A percentile compares a stretch with the other conserved stretches of the same genome.
Evolutionary conservation across 2,888 invertebrate genomes (phyloP).

Genomic region (Boloria selene): DNA sequence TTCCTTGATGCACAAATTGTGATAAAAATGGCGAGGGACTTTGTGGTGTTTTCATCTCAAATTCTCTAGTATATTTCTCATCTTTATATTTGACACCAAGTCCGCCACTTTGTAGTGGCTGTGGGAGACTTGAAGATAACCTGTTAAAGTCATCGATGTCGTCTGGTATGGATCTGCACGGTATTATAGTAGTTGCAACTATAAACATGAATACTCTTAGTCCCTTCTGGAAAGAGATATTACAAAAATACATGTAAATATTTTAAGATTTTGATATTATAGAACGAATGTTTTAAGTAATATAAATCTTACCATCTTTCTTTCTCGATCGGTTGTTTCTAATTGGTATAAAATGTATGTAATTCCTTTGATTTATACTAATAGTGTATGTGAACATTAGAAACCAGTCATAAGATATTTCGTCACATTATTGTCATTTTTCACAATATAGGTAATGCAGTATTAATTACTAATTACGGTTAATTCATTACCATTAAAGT

Average conservation of each 20-base stretch:
- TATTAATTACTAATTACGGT: conserved; percentile 6
- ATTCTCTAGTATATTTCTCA: conserved; percentile 2
- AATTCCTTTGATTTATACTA: conserved; percentile 7
- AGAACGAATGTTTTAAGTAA: background rate
- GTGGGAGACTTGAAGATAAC: conserved; percentile 6
- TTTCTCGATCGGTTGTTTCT: background rate
- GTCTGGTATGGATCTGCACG: conserved; percentile 19
- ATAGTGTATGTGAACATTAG: background rate
- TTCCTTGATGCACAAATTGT: conserved; percentile 51
- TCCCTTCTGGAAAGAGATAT: conserved; percentile 13
- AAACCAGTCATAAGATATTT: conserved; percentile 5
- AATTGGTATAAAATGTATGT: background rate
- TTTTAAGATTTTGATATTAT: background rate
- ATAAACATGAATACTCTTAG: conserved; percentile 19
- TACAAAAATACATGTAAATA: background rate
- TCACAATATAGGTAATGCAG: background rate
- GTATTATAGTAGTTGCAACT: conserved; percentile 2
- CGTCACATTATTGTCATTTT: background rate
- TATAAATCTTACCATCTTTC: conserved; percentile 23
- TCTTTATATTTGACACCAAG: conserved; percentile 16
- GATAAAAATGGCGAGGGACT: conserved; percentile 29
- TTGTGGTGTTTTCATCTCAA: conserved; percentile 8
- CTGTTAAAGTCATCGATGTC: conserved; percentile 27
- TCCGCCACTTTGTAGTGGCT: background rate
- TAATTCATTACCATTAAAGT: conserved; percentile 4